Conservation (phyloP, 1,140 invertebrate genomes). For the Alviniconcha marisindica region DNA sequence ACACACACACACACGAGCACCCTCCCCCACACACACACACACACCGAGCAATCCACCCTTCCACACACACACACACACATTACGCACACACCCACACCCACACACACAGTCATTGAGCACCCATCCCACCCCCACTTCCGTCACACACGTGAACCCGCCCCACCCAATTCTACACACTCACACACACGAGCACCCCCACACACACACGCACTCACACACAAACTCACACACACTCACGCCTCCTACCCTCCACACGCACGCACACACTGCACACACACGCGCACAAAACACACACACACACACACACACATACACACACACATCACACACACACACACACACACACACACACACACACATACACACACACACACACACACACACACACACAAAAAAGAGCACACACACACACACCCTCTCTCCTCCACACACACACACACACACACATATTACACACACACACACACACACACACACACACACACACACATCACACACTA, state of each 20-base stretch:
- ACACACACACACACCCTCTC: not conserved
- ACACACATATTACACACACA: not conserved
- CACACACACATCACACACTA: not conserved
- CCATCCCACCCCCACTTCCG: too few relatives aligned
- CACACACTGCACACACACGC: too few relatives aligned
- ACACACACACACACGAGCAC: not conserved
- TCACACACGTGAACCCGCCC: too few relatives aligned
- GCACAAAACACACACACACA: not conserved
- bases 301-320: not conserved
- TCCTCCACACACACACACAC: not conserved
- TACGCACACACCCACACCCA: too few relatives aligned
- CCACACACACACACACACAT: not conserved
- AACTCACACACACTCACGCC: too few relatives aligned
- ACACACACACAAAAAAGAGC: too few relatives aligned
- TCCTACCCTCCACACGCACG: too few relatives aligned
- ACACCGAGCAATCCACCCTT: not conserved
- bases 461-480: not conserved
- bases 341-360: not conserved
- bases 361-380: too few relatives aligned
- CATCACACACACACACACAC: not conserved
- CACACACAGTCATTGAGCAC: too few relatives aligned
- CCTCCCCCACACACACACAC: not conserved
- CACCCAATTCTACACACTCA: too few relatives aligned
- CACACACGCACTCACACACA: too few relatives aligned
- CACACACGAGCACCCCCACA: too few relatives aligned